These are phyloP conservation scores for Lutraria lutraria DNA, from an alignment of 2,888 invertebrate genomes.

Conservation along the genomic window DNA sequence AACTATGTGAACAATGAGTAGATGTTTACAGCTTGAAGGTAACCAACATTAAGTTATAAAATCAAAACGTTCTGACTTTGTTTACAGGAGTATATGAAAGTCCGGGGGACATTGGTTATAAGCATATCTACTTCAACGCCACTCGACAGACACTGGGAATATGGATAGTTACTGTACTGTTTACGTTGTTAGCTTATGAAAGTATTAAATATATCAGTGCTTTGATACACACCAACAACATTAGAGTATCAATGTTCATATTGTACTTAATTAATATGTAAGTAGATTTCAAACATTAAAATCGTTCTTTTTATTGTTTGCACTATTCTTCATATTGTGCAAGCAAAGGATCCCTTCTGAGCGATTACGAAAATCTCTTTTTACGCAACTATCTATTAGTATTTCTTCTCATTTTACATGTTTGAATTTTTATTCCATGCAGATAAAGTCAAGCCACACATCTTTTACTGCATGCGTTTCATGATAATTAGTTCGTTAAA, in stretches of 20 bases:
- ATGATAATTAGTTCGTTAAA: too few relatives aligned
- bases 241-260: conserved; percentile 80
- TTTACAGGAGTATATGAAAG: conserved; percentile 83
- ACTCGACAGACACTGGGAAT: conserved; percentile 82
- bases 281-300: conserved; percentile 26
- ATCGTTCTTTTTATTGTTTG: not conserved
- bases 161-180: conserved; percentile 81
- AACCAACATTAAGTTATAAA: not conserved
- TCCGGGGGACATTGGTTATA: conserved; percentile 82
- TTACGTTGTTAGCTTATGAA: conserved; percentile 83
- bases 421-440: too few relatives aligned
- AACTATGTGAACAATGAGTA: too few relatives aligned
- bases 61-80: not conserved
- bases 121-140: conserved; percentile 85
- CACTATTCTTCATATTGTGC: too few relatives aligned
- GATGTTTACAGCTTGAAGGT: too few relatives aligned
- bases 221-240: conserved; percentile 68
- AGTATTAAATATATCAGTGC: conserved; percentile 80
- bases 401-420: too few relatives aligned
- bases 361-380: too few relatives aligned
- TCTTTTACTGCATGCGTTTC: too few relatives aligned
- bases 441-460: too few relatives aligned
- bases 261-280: conserved; percentile 81
- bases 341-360: too few relatives aligned
- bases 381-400: too few relatives aligned